Evolutionary conservation across 2,888 invertebrate species (phyloP).

Genomic region (Serripes groenlandicus): DNA sequence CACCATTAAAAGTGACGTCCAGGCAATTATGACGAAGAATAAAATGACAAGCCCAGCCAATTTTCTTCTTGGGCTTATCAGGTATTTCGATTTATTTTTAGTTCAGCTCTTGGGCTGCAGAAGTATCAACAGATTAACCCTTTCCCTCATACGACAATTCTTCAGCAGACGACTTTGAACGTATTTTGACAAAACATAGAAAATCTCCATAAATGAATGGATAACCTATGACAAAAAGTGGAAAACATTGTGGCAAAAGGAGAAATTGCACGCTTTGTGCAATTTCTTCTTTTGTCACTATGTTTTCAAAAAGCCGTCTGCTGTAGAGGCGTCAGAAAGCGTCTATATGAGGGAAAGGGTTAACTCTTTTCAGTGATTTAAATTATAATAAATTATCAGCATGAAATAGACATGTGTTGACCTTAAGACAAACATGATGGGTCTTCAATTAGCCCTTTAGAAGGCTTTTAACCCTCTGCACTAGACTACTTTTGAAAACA

Average conservation of each 20-base stretch:
- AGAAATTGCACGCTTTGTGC: not conserved
- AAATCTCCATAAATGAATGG: no score
- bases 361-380: no score
- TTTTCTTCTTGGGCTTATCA: constrained; percentile 74
- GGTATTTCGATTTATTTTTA: no score
- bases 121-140: not conserved
- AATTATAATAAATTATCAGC: no score
- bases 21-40: constrained; percentile 64
- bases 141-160: not conserved
- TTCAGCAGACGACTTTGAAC: not conserved
- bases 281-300: not conserved
- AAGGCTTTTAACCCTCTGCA: no score
- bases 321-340: not conserved
- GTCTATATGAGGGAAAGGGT: no score
- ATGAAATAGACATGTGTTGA: no score
- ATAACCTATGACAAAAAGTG: no score
- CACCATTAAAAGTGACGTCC: constrained; percentile 46
- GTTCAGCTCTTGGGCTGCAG: no score
- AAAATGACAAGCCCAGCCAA: constrained; percentile 67
- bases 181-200: not conserved
- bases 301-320: not conserved
- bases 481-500: no score
- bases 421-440: no score
- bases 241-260: not conserved
- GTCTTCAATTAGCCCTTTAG: no score